These are phyloP conservation scores for Cuculus canorus DNA, from an alignment of 2,797 vertebrate genomes.

Conservation along the genomic window DNA sequence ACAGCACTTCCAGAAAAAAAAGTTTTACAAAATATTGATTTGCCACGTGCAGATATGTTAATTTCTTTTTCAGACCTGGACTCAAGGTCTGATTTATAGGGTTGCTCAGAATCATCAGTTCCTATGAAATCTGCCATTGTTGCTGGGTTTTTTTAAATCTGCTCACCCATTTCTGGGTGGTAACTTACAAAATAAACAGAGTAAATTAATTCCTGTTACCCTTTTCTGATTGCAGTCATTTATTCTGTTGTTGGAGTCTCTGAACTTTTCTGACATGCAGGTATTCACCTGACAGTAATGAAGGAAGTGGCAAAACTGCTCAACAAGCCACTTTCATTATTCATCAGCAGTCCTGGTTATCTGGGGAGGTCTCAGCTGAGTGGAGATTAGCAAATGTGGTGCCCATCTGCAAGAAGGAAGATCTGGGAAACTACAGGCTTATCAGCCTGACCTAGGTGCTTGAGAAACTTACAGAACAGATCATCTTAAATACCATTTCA, in stretches of 20 bases:
- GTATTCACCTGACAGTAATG: background rate
- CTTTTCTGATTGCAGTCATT: background rate
- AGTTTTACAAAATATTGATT: background rate
- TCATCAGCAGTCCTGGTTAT: no score
- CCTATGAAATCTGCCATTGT: background rate
- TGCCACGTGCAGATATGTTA: background rate
- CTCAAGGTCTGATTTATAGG: background rate
- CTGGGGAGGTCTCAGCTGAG: no score
- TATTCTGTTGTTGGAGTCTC: background rate
- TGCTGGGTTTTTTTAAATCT: background rate
- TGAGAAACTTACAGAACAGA: no score
- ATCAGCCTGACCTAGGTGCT: no score
- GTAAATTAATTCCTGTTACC: background rate
- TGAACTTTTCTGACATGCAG: background rate
- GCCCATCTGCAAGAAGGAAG: no score
- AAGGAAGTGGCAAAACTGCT: no score
- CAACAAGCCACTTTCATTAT: no score
- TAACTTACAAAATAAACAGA: background rate
- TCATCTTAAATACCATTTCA: no score
- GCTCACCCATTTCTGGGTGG: background rate
- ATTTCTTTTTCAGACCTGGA: background rate
- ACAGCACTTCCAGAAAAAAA: background rate
- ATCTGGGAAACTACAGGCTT: no score
- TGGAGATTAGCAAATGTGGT: no score
- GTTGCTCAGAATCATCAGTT: background rate